Percentiles rank a stretch among this genome's conserved stretches.
Evolutionary conservation across 2,888 invertebrate species (phyloP).

Genomic region (Sylvicola cinctus): DNA sequence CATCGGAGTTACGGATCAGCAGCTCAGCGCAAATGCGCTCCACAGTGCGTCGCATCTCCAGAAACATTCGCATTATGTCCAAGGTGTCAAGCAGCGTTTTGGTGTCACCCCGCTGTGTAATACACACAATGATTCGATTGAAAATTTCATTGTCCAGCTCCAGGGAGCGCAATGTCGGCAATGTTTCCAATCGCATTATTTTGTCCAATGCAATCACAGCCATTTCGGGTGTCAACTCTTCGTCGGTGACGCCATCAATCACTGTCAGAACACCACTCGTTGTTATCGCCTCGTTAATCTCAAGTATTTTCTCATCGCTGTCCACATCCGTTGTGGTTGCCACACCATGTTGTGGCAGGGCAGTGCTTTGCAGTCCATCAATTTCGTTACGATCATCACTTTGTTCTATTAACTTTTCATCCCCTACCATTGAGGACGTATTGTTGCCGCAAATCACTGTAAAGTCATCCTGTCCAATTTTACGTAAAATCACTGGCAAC

Average conservation of each 20-base stretch:
- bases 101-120: constrained; percentile 22
- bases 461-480: constrained; percentile 23
- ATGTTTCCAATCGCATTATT: constrained; percentile 26
- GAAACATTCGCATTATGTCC: constrained; percentile 16
- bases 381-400: too few species aligned
- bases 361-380: too few species aligned
- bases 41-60: constrained; percentile 13
- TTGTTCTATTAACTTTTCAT: too few species aligned
- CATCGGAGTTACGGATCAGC: constrained; percentile 36
- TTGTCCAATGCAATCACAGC: constrained; percentile 25
- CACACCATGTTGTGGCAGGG: too few species aligned
- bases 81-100: constrained; percentile 24
- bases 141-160: constrained; percentile 16
- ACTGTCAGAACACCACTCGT: constrained; percentile 20
- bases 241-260: constrained; percentile 25
- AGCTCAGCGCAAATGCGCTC: constrained; percentile 38
- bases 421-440: too few species aligned
- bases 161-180: constrained; percentile 6
- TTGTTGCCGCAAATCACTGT: constrained; percentile 13
- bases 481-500: constrained; percentile 40
- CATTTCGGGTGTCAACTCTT: constrained; percentile 26
- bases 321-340: too few species aligned
- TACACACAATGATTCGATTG: constrained; percentile 26
- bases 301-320: constrained; percentile 1
- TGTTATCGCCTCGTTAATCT: constrained; percentile 14